phyloP scores from a whole-genome alignment of 1,140 invertebrate species.

The Hycleus phaleratus region DNA sequence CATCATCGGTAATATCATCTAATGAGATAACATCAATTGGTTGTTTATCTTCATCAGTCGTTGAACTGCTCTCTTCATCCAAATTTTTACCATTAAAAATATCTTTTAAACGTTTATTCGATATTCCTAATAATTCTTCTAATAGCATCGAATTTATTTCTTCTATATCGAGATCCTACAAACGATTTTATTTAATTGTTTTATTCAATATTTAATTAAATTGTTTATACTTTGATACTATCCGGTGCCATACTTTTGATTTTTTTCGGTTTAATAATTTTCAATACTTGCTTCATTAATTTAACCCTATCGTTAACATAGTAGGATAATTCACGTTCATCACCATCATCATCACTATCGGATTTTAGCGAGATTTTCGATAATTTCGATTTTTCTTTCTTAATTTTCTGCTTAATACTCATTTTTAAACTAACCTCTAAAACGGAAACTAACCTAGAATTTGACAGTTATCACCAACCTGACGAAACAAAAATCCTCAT shows the following conservation, averaged over 20 bases:
- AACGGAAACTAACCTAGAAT: no score
- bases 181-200: conserved; percentile 1
- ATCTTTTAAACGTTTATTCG: conserved; percentile 38
- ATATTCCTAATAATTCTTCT: conserved; percentile 46
- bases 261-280: conserved; percentile 52
- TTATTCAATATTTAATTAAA: neutral
- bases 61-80: conserved; percentile 34
- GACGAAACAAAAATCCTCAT: no score
- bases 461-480: no score
- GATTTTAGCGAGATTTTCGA: conserved; percentile 22
- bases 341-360: conserved; percentile 29
- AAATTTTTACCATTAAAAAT: conserved; percentile 37
- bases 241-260: conserved; percentile 52
- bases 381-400: conserved; percentile 28
- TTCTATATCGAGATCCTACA: conserved; percentile 45
- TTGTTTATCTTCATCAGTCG: conserved; percentile 29
- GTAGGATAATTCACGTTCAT: conserved; percentile 45
- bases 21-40: conserved; percentile 35
- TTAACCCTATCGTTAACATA: conserved; percentile 55
- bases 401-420: neutral
- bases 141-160: conserved; percentile 55
- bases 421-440: no score
- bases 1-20: conserved; percentile 38
- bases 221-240: conserved; percentile 43
- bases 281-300: conserved; percentile 56